Evolutionary conservation across 2,888 invertebrate genomes (phyloP).

Genomic region (Drosophila anomelani): DNA sequence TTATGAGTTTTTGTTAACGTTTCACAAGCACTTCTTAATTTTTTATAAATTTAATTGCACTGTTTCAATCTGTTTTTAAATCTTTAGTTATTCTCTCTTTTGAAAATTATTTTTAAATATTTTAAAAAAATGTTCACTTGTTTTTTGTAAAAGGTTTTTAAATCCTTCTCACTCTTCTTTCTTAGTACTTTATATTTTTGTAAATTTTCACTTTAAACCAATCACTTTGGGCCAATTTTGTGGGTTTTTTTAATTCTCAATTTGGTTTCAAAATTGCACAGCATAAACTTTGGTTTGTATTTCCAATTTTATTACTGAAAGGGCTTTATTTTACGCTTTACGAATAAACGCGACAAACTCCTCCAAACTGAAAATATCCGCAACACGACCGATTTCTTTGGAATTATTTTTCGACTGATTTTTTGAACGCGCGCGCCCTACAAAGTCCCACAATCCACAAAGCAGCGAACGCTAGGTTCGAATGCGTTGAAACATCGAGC

Average conservation of each 20-base stretch:
- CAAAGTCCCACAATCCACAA: not conserved
- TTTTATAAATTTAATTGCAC: not conserved
- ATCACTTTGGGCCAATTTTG: not conserved
- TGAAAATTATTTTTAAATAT: not conserved
- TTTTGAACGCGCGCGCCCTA: not conserved
- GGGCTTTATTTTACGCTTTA: not conserved
- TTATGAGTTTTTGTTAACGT: not conserved
- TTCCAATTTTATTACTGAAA: too few species aligned
- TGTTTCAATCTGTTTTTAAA: not conserved
- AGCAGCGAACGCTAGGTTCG: not conserved
- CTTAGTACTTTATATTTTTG: not conserved
- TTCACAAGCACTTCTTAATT: not conserved
- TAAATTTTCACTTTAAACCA: slow-evolving; percentile 1
- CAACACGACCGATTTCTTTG: slow-evolving; percentile 3
- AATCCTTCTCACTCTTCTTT: not conserved
- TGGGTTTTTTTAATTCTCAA: not conserved
- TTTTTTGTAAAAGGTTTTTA: too few species aligned
- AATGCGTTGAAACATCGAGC: not conserved
- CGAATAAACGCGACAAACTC: slow-evolving; percentile 5
- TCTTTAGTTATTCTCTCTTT: not conserved
- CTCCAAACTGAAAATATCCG: not conserved
- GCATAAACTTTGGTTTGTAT: not conserved
- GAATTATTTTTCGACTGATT: not conserved
- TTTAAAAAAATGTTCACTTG: too few species aligned
- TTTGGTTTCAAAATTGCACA: not conserved